Evolutionary conservation across 2,797 vertebrate species (phyloP).

Genomic region (Valencia hispanica): DNA sequence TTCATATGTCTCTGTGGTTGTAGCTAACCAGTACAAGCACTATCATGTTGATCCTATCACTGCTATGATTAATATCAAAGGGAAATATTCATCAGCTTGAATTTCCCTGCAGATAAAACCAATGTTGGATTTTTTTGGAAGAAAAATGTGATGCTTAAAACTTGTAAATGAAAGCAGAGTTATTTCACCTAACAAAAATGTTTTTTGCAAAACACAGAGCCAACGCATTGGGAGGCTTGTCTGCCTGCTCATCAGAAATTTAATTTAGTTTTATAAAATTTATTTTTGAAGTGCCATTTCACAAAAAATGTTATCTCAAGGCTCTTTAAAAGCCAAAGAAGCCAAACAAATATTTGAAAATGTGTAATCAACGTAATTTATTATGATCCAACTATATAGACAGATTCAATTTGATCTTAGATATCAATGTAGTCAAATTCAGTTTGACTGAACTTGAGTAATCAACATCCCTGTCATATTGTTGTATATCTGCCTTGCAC

Average conservation of each 20-base stretch:
- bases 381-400: neutral
- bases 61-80: constrained; percentile 1
- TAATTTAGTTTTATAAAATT: neutral
- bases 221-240: neutral
- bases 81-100: constrained; percentile 6
- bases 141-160: neutral
- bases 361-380: neutral
- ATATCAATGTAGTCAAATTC: neutral
- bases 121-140: neutral
- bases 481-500: neutral
- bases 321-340: neutral
- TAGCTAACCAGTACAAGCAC: neutral
- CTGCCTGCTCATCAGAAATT: neutral
- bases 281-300: neutral
- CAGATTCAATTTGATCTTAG: neutral
- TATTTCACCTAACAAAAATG: constrained; percentile 7
- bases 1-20: neutral
- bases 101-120: constrained; percentile 9
- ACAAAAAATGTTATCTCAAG: neutral
- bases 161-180: constrained; percentile 9
- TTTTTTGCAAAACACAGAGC: neutral
- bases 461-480: neutral
- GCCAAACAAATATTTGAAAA: neutral
- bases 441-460: neutral
- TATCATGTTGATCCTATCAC: neutral